These are phyloP conservation scores for Acanthurus tractus DNA, from an alignment of 2,797 vertebrate genomes.

Conservation along the genomic window DNA sequence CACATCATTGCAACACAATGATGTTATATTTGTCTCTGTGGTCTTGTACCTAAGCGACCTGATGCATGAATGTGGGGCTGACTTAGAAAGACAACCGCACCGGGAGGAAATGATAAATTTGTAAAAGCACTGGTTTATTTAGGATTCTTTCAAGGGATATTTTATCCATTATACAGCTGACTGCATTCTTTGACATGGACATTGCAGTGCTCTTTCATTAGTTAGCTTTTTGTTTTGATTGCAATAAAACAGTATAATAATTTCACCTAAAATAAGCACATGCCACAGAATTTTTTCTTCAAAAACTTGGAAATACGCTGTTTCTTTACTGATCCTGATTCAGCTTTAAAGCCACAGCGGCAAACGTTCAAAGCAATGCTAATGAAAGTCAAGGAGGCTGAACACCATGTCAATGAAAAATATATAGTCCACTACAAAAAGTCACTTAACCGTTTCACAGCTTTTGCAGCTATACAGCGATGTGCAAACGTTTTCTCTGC, in stretches of 20 bases:
- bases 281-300: not conserved
- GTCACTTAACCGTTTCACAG: slow-evolving; percentile 47
- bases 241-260: slow-evolving; percentile 18
- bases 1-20: slow-evolving; percentile 37
- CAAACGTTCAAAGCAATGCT: slow-evolving; percentile 49
- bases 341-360: slow-evolving; percentile 50
- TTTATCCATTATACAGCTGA: slow-evolving; percentile 35
- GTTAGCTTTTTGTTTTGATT: slow-evolving; percentile 41
- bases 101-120: slow-evolving; percentile 61
- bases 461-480: slow-evolving; percentile 20
- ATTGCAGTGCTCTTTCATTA: slow-evolving; percentile 9
- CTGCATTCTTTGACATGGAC: slow-evolving; percentile 8
- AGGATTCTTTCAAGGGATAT: slow-evolving; percentile 43
- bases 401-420: slow-evolving; percentile 51
- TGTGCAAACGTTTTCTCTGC: slow-evolving; percentile 2
- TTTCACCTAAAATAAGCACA: slow-evolving; percentile 44
- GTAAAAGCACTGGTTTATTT: slow-evolving; percentile 44
- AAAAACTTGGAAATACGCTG: slow-evolving; percentile 3
- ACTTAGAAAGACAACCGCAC: slow-evolving; percentile 57
- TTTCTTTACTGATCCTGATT: slow-evolving; percentile 46
- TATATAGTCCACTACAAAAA: slow-evolving; percentile 47
- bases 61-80: slow-evolving; percentile 65
- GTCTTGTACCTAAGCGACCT: slow-evolving; percentile 58
- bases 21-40: slow-evolving; percentile 62
- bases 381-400: slow-evolving; percentile 61